Percentiles rank a stretch among this genome's conserved stretches.
Evolutionary conservation across 2,888 invertebrate genomes (phyloP).

Genomic region (Aradus depressus): DNA sequence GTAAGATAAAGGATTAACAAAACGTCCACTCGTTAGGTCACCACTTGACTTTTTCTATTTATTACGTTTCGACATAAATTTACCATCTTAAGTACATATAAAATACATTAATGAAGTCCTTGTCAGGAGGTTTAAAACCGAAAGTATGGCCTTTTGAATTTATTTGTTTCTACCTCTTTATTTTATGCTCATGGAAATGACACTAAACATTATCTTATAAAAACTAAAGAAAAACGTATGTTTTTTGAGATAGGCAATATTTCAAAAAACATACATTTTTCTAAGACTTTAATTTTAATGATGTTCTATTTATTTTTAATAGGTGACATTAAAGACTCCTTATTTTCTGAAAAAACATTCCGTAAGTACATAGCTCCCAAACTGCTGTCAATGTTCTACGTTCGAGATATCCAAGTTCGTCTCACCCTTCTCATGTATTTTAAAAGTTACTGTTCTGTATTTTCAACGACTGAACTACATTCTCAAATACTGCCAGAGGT

Average conservation of each 20-base stretch:
- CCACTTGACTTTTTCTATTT: too few relatives aligned
- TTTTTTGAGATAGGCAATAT: too few relatives aligned
- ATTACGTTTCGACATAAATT: too few relatives aligned
- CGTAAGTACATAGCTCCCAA: conserved; percentile 63
- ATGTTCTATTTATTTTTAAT: background rate
- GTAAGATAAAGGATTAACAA: too few relatives aligned
- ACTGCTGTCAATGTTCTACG: conserved; percentile 67
- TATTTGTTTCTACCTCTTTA: background rate
- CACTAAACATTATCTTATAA: too few relatives aligned
- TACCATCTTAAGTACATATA: too few relatives aligned
- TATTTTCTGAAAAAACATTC: conserved; percentile 59
- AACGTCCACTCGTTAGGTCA: too few relatives aligned
- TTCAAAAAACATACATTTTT: too few relatives aligned
- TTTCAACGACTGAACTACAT: conserved; percentile 64
- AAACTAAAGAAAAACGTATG: too few relatives aligned
- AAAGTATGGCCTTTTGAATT: background rate
- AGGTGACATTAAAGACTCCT: conserved; percentile 19
- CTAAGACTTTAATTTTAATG: background rate
- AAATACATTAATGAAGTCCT: too few relatives aligned
- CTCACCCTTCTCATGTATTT: conserved; percentile 68
- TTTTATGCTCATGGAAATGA: too few relatives aligned
- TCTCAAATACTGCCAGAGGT: conserved; percentile 75
- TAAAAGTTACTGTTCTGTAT: conserved; percentile 57
- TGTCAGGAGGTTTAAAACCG: conserved; percentile 9
- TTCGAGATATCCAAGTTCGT: conserved; percentile 73